Conservation (phyloP, 2,888 invertebrate species). For the Callinectes sapidus region DNA sequence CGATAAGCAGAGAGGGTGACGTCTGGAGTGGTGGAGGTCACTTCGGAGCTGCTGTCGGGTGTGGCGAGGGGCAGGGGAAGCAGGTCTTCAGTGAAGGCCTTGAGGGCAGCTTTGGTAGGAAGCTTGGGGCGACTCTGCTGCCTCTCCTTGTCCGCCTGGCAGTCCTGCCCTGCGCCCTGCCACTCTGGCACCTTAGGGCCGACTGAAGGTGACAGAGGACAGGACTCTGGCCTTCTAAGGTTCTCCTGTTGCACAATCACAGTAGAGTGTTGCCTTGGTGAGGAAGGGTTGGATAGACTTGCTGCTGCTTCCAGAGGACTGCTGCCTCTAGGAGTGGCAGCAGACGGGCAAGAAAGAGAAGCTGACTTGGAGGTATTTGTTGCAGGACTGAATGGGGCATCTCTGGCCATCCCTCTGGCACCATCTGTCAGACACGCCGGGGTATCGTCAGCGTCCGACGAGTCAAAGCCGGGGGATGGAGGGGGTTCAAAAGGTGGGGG, state of each 20-base stretch:
- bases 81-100: slow-evolving; percentile 57
- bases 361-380: not conserved
- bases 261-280: slow-evolving; percentile 7
- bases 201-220: not conserved
- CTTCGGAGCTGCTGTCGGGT: slow-evolving; percentile 66
- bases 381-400: not conserved
- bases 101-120: slow-evolving; percentile 63
- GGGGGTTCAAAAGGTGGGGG: slow-evolving; percentile 53
- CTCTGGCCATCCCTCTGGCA: not conserved
- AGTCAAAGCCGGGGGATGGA: slow-evolving; percentile 40
- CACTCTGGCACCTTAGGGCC: not conserved
- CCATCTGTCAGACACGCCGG: not conserved
- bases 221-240: slow-evolving; percentile 13
- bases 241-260: not conserved
- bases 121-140: slow-evolving; percentile 45
- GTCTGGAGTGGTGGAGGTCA: slow-evolving; percentile 64
- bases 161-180: not conserved
- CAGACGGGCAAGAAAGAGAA: not conserved
- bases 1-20: slow-evolving; percentile 3
- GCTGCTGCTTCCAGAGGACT: not conserved
- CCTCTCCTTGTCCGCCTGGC: slow-evolving; percentile 10
- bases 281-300: not conserved
- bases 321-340: not conserved
- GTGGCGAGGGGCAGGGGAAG: slow-evolving; percentile 15
- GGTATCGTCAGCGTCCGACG: slow-evolving; percentile 49